phyloP scores from a whole-genome alignment of 2,113 vertebrate genomes.

The Triplophysa rosa region DNA sequence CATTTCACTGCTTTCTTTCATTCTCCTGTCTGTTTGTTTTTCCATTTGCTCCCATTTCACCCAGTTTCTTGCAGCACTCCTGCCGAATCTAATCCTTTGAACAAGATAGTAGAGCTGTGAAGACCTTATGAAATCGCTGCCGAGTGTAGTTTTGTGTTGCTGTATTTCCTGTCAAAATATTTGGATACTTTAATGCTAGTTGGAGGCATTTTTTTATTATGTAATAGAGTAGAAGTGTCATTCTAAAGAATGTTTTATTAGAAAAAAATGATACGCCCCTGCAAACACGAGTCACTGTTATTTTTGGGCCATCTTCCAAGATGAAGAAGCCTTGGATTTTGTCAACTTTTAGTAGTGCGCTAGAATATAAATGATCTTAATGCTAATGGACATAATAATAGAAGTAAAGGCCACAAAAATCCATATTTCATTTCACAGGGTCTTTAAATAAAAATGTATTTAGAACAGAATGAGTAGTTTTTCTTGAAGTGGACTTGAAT shows the following conservation, averaged over 20 bases:
- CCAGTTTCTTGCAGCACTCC: constrained; percentile 39
- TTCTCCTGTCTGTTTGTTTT: constrained; percentile 43
- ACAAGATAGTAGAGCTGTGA: constrained; percentile 33
- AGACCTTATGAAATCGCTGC: constrained; percentile 1
- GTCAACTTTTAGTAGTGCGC: neutral
- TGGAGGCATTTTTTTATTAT: neutral
- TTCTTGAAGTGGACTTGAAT: constrained; percentile 1
- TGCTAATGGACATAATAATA: neutral
- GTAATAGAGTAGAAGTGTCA: neutral
- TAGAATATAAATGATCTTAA: neutral
- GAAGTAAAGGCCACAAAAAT: neutral
- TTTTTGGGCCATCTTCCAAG: neutral
- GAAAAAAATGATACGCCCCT: neutral
- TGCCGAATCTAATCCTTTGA: constrained; percentile 40
- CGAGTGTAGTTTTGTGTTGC: neutral
- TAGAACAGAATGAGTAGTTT: constrained; percentile 32
- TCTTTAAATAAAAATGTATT: neutral
- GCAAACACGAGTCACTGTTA: neutral
- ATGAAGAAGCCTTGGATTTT: neutral
- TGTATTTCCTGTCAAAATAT: neutral
- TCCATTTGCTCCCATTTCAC: constrained; percentile 49
- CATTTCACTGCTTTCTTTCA: constrained; percentile 61
- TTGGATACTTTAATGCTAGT: neutral
- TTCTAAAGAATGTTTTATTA: neutral
- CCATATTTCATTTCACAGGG: neutral